Base-by-base conservation (phyloP, 2,888 invertebrate species). In the Cerceris ruficornis region DNA sequence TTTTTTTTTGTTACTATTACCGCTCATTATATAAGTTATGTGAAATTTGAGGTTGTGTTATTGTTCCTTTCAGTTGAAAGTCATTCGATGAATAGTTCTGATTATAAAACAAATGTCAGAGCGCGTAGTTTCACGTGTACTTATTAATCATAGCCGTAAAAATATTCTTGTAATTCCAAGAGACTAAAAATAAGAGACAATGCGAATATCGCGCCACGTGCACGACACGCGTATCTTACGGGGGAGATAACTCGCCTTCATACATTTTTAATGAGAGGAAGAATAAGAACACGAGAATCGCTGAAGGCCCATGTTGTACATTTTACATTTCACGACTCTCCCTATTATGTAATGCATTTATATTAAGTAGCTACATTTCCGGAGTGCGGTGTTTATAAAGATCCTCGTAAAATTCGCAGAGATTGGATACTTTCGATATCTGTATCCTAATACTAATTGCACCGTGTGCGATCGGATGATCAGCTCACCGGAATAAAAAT, bases 191-290 rank as follows among this genome's bases (percentile, higher is more conserved):
- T n/a, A n/a, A 28, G 28, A 28, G 28, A 28, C 28, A 28, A n/a
- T 42, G 41, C 28, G 46, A 17, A 49, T 61, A 49, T 15, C 61
- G 15, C 42, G 41, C 13, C 58, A 42, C 58, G 58, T 59, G 58
- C n/a, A n/a, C 42, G 42, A 14, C 58, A 14, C 65, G 54, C 65
- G 52, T 54, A 14, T 41, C 65, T 54, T 54, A 14, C 15, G 65
- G 65, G 62, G 55, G 17, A 55, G 52, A 65, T 65, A 52, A 54
- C 54, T 65, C 65, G 54, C 15, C 54, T 55, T 65, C 65, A 55
- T 65, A 65, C 52, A 65, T 65, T 65, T 65, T 65, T 65, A 65
- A 65, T 65, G 65, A 65, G 65, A 52, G 13, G 7, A 65, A 54
- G 54, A 55, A 55, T 42, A 54, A 52, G 42, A 54, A 65, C 14